A percentile compares a stretch with the other conserved stretches of the same genome.
Evolutionary conservation across 2,113 vertebrate species (phyloP).

Genomic region (Phylloscopus trochilus): DNA sequence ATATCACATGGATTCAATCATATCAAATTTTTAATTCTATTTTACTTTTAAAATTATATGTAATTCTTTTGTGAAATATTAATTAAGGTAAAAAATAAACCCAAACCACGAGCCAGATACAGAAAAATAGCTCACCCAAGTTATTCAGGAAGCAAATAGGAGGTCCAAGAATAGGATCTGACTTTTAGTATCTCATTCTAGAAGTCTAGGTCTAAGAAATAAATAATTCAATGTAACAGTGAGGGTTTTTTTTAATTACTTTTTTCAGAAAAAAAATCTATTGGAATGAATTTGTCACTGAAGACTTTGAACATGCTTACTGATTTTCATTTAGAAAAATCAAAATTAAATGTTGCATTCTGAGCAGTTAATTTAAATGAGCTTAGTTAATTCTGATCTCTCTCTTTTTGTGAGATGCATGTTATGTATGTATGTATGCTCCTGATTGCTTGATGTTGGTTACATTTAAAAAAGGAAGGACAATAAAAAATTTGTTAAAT

Average conservation of each 20-base stretch:
- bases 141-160: not conserved
- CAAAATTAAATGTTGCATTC: not conserved
- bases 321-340: not conserved
- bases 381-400: not conserved
- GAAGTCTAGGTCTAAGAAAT: not conserved
- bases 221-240: not conserved
- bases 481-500: not conserved
- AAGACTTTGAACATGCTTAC: not conserved
- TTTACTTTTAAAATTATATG: not conserved
- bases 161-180: not conserved
- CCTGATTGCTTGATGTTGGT: not conserved
- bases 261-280: not conserved
- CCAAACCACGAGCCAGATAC: rapidly evolving
- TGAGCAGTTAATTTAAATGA: not conserved
- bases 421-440: not conserved
- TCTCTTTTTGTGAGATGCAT: not conserved
- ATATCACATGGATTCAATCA: not conserved
- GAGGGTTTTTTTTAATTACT: not conserved
- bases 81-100: not conserved
- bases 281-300: not conserved
- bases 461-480: not conserved
- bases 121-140: not conserved
- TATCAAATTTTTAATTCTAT: not conserved
- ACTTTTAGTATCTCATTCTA: not conserved
- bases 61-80: not conserved